Percentiles rank a stretch among this genome's conserved stretches.
Evolutionary conservation across 2,113 vertebrate genomes (phyloP).

Genomic region (Tyto alba): DNA sequence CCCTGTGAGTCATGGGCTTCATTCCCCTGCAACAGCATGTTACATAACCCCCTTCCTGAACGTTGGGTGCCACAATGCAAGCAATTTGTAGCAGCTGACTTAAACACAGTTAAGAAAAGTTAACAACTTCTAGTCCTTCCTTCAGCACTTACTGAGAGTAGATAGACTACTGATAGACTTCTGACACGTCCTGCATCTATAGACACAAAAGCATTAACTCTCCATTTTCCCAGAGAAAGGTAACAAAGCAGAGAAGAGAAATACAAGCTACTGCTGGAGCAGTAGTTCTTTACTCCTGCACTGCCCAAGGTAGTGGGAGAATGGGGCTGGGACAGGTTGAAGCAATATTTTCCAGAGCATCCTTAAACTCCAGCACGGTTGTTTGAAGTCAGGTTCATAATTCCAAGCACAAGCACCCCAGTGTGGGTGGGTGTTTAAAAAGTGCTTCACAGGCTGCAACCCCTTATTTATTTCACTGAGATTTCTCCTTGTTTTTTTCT

Average conservation of each 20-base stretch:
- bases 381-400: neutral
- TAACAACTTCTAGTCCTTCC: neutral
- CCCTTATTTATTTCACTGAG: neutral
- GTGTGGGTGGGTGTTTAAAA: neutral
- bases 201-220: neutral
- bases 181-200: neutral
- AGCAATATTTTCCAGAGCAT: neutral
- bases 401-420: neutral
- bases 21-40: neutral
- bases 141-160: neutral
- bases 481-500: neutral
- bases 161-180: neutral
- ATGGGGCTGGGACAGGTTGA: neutral
- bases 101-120: neutral
- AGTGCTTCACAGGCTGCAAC: neutral
- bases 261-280: neutral
- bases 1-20: neutral
- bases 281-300: neutral
- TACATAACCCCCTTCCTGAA: conserved; percentile 18
- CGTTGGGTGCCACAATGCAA: neutral
- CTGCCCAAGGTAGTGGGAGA: neutral
- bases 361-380: neutral
- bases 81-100: neutral
- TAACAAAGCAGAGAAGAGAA: neutral
- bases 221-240: neutral